Evolutionary conservation across 1,140 invertebrate species (phyloP), one percentile per base, ranked within the genome.

Genomic region (Drepana arcuata): DNA sequence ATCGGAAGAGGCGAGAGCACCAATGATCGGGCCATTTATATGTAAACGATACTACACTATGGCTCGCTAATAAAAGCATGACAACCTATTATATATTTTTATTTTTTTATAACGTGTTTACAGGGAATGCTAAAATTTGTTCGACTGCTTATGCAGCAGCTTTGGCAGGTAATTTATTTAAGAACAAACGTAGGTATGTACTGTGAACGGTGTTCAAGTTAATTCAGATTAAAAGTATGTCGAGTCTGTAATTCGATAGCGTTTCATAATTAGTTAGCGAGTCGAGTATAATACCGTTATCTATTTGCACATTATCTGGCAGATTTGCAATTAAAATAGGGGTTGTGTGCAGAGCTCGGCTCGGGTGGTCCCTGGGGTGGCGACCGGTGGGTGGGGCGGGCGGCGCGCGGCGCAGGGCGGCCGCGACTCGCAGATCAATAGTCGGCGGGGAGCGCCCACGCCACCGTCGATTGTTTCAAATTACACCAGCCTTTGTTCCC

Each of bases 321-420:
- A 77, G 73, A 81, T 81, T 81, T 81, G 72, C 77, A 81, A 81
- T 81, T 81, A 81, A 78, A 81, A 79, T 75, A 70, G 59, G 69
- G 66, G 71, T 63, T 71, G 70, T 66, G 61, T 57, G 65, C 46
- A 36, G 43, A 38, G 37, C 41, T 37, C 28, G 56, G 50, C 43
- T 44, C 44, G 62, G 50, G 48, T 54, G 54, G 51, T 35, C 43
- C 47, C 34, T 21, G 41, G 35, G 49, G 52, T 27, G 40, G 32
- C 29, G 44, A 43, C 46, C 40, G 28, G 49, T 44, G 35, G 48
- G 44, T 39, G 59, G 48, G 45, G 48, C 32, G 49, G 46, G 25
- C 30, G 35, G 34, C 21, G 18, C 7, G 31, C 14, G 36, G 43
- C 37, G 43, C 43, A 18, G 46, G 56, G 67, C 45, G 44, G 62